A percentile compares a stretch with the other conserved stretches of the same genome.
Evolutionary conservation across 2,797 vertebrate genomes (phyloP).

Genomic region (Glyptemys insculpta): DNA sequence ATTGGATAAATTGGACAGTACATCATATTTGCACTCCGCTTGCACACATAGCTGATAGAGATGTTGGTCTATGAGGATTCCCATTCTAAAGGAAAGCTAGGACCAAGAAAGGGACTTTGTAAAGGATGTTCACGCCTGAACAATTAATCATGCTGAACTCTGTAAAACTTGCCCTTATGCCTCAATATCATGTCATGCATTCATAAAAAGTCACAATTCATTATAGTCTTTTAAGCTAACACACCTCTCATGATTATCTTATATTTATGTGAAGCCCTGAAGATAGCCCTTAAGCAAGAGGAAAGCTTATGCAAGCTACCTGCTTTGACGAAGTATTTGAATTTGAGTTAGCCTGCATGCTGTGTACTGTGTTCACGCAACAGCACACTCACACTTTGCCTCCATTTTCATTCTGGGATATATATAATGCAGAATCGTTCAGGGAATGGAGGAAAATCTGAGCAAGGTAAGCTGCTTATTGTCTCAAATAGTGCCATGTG

Average conservation of each 20-base stretch:
- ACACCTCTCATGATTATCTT: background rate
- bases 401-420: background rate
- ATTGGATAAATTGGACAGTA: background rate
- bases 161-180: background rate
- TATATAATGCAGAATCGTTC: background rate
- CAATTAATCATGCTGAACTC: background rate
- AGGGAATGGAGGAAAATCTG: background rate
- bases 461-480: fast-evolving
- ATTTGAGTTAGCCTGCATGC: background rate
- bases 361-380: fast-evolving
- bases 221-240: background rate
- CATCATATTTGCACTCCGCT: no score
- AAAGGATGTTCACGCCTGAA: background rate
- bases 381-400: background rate
- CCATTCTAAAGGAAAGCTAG: background rate
- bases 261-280: background rate
- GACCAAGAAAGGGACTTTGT: background rate
- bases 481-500: background rate
- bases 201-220: background rate
- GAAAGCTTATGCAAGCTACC: background rate
- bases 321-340: background rate
- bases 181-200: background rate
- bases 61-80: background rate
- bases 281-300: background rate
- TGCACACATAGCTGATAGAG: background rate